Percentiles rank a stretch among this genome's conserved stretches.
Evolutionary conservation across 2,888 invertebrate species (phyloP).

Genomic region (Cancer borealis): DNA sequence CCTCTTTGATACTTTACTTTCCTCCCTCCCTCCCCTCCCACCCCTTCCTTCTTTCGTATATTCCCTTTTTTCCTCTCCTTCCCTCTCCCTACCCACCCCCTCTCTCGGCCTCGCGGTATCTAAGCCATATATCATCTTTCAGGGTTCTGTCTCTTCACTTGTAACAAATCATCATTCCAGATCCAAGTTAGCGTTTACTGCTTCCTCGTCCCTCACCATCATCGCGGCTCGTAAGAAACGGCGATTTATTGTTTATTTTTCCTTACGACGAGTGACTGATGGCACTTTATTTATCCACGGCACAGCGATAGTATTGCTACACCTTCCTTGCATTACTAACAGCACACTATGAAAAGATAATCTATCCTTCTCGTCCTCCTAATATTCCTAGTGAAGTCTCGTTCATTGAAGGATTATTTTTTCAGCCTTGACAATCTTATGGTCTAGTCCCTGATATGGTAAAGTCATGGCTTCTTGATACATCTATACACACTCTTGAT

Average conservation of each 20-base stretch:
- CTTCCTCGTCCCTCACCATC: constrained; percentile 31
- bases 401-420: too few relatives aligned
- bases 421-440: too few relatives aligned
- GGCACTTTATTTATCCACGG: neutral
- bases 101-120: neutral
- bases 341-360: neutral
- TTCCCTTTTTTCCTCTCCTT: neutral
- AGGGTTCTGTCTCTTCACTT: constrained; percentile 8
- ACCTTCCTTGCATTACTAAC: neutral
- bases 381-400: too few relatives aligned
- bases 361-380: too few relatives aligned
- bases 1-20: neutral
- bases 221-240: neutral
- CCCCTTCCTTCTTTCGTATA: neutral
- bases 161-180: constrained; percentile 37
- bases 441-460: too few relatives aligned
- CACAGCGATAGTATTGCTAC: neutral
- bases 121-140: constrained; percentile 13
- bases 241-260: constrained; percentile 1
- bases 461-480: too few relatives aligned
- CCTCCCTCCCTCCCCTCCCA: neutral
- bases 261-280: neutral
- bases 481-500: too few relatives aligned
- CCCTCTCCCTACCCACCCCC: neutral
- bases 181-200: constrained; percentile 24